phyloP scores from a whole-genome alignment of 2,797 vertebrate genomes.

The Anguilla marmorata region DNA sequence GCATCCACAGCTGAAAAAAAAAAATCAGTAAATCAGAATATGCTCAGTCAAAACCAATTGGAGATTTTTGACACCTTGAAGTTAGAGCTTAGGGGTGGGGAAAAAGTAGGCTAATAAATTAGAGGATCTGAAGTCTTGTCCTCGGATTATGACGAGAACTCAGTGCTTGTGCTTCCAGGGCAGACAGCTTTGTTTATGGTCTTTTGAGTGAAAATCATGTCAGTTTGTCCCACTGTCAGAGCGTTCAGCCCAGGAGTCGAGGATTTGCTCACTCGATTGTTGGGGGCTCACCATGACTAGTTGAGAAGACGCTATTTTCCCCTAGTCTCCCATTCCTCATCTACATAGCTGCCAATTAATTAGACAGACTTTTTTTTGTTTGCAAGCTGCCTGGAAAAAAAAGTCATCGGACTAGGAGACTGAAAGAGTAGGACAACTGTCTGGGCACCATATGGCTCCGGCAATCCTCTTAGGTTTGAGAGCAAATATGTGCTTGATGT shows the following conservation, averaged over 20 bases:
- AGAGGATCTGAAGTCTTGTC: not conserved
- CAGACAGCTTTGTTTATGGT: not conserved
- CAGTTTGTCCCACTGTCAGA: not conserved
- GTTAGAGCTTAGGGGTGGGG: not conserved
- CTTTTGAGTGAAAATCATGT: not conserved
- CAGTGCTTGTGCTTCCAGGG: not conserved
- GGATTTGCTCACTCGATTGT: not conserved
- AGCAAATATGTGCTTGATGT: slow-evolving; percentile 38
- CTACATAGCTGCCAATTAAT: not conserved
- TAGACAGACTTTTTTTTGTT: not conserved
- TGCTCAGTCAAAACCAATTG: not conserved
- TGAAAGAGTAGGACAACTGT: slow-evolving; percentile 32
- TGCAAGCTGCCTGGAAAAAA: slow-evolving; percentile 52
- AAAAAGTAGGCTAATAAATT: not conserved
- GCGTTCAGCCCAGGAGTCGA: not conserved
- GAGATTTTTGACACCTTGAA: not conserved
- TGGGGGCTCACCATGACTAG: not conserved
- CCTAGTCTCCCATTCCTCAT: not conserved
- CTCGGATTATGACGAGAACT: not conserved
- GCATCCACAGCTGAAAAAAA: not conserved
- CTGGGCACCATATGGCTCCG: slow-evolving; percentile 43
- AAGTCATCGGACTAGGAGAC: not conserved
- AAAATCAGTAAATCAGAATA: not conserved
- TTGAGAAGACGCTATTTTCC: not conserved
- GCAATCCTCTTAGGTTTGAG: slow-evolving; percentile 24